These are phyloP conservation scores for Phacellophora camtschatica DNA, from an alignment of 30 jellyfish, hydroid and myxozoan genomes.

Conservation along the genomic window DNA sequence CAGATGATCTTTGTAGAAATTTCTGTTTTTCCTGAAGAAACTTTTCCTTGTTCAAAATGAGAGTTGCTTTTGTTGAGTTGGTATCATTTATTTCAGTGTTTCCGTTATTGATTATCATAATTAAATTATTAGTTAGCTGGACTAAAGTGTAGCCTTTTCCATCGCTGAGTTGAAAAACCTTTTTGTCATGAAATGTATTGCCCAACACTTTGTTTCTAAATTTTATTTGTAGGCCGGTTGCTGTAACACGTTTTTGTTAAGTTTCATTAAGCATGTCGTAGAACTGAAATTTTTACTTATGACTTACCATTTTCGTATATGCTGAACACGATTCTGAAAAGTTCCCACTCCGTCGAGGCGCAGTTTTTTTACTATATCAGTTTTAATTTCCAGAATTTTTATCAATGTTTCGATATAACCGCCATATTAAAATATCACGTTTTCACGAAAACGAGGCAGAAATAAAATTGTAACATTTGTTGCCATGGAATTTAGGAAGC, in stretches of 20 bases:
- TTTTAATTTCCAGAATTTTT: not conserved
- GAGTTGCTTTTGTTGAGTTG: not conserved
- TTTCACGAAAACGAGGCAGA: constrained; percentile 8
- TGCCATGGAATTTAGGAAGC: constrained; percentile 21
- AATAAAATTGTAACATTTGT: not conserved
- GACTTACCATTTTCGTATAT: constrained; percentile 31
- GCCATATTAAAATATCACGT: constrained; percentile 11
- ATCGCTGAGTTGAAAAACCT: too few species aligned
- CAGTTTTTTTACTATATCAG: constrained; percentile 9
- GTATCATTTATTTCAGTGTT: not conserved
- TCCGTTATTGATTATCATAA: not conserved
- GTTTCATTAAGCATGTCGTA: constrained; percentile 34
- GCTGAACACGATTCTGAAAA: constrained; percentile 36
- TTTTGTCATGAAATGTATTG: too few species aligned
- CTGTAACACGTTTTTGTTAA: not conserved
- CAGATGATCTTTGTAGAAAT: not conserved
- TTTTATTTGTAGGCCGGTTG: constrained; percentile 24
- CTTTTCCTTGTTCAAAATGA: not conserved
- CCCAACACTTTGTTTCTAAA: too few species aligned
- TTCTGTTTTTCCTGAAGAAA: not conserved
- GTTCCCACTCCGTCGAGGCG: constrained; percentile 49
- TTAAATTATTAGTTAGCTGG: not conserved
- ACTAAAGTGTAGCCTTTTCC: not conserved
- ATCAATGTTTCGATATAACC: not conserved
- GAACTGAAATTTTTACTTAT: constrained; percentile 7